Conservation (phyloP, 2,888 invertebrate species). For the Copidosoma aretas region DNA sequence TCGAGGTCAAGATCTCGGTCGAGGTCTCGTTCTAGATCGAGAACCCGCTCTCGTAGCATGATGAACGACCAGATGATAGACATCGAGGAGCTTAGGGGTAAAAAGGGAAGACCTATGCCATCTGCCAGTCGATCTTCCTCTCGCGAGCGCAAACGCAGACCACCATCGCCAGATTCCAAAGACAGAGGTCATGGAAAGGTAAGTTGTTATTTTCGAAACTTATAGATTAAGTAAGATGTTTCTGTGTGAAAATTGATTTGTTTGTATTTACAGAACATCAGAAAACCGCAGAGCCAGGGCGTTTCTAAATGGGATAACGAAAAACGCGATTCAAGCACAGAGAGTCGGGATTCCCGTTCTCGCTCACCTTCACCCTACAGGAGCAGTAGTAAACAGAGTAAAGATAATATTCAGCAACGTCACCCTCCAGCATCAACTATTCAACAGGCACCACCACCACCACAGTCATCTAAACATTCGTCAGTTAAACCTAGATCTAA, state of each 20-base stretch:
- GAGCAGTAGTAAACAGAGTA: conserved; percentile 1
- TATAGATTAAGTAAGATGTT: neutral
- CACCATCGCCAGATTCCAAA: conserved; percentile 36
- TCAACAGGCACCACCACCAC: conserved; percentile 16
- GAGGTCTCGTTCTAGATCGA: conserved; percentile 33
- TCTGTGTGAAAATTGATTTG: neutral
- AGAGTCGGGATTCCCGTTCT: conserved; percentile 30
- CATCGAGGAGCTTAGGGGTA: conserved; percentile 33
- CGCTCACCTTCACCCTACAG: conserved; percentile 27
- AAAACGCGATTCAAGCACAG: conserved; percentile 35
- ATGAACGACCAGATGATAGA: conserved; percentile 36
- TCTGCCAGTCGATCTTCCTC: conserved; percentile 22
- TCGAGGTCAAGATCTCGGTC: conserved; percentile 41
- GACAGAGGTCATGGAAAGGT: conserved; percentile 26
- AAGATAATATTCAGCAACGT: conserved; percentile 6
- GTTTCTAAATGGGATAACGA: conserved; percentile 38
- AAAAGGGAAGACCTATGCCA: conserved; percentile 29
- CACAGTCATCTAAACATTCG: neutral
- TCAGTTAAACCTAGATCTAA: conserved; percentile 13
- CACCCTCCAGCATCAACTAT: conserved; percentile 4
- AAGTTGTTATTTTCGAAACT: conserved; percentile 13
- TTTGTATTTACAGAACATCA: conserved; percentile 11
- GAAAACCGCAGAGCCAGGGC: conserved; percentile 10
- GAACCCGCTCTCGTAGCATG: conserved; percentile 40
- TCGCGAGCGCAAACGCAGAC: conserved; percentile 27